Base-by-base conservation (phyloP, 2,888 invertebrate genomes). In the Habrosyne pyritoides region DNA sequence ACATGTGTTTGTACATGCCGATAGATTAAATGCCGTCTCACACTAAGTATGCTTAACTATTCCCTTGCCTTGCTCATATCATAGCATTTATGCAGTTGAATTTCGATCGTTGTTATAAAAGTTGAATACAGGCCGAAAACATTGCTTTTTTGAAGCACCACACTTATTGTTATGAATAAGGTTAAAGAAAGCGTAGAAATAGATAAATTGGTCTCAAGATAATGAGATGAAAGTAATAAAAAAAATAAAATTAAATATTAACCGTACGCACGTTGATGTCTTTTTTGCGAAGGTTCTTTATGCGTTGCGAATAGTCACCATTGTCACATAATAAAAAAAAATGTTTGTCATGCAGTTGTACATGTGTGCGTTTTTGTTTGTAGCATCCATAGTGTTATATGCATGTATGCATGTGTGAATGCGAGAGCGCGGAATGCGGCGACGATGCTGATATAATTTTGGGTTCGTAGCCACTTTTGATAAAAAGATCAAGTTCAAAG, bases 401-500 rank as follows among this genome's bases (percentile, higher is more conserved):
- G 54, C 52, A 52, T 57, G 63, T 58, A 55, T 30, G 59, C 71
- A 79, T 80, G 77, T 73, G 77, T 57, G 79, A 75, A 73, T 77
- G 75, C 64, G 80, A 64, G 78, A 78, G 74, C 81, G 81, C 83
- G 86, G 85, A 87, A 89, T 87, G 89, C 83, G 79, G 74, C 81
- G 67, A 72, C 75, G 78, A 68, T 75, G 81, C 81, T 84, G 86
- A 88, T 89, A 88, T 86, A 81, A 85, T 85, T 87, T 87, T 74
- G 76, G 75, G 77, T 77, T 75, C 79, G 73, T 75, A 79, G 81
- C 71, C 76, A 78, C 80, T 76, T 79, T 83, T 84, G 90, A 91
- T 91, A 91, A 89, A 87, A 84, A 88, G 84, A 90, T 89, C 89
- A 91, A 91, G 91, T 90, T 90, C 90, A 90, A 86, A 89, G 86